These are phyloP conservation scores for Lamproptera curius DNA, from an alignment of 2,888 invertebrate species.

Conservation along the genomic window DNA sequence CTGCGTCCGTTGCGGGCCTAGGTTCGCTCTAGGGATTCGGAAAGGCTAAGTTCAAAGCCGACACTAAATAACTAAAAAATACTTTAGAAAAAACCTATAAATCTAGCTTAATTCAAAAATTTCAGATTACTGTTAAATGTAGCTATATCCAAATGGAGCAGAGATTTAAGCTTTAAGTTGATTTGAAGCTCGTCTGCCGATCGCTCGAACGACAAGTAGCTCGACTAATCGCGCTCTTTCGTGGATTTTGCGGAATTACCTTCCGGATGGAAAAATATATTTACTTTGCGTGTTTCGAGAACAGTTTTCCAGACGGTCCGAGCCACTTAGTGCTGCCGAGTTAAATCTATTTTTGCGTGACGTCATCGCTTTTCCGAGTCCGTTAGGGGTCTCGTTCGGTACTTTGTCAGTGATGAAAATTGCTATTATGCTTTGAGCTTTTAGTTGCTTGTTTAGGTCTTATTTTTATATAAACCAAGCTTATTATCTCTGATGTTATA, in stretches of 20 bases:
- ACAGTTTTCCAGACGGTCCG: slow-evolving; percentile 16
- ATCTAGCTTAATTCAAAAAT: no score
- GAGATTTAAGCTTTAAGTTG: no score
- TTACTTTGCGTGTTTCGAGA: slow-evolving; percentile 9
- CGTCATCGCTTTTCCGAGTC: neutral
- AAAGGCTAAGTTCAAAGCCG: no score
- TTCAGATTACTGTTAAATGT: no score
- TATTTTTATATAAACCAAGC: no score
- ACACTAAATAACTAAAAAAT: no score
- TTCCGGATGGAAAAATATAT: slow-evolving; percentile 8
- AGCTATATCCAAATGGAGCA: no score
- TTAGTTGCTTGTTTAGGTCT: no score
- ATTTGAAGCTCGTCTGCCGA: no score
- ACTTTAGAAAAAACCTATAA: no score
- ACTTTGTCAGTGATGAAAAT: neutral
- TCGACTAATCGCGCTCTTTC: neutral
- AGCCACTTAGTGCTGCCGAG: slow-evolving; percentile 8
- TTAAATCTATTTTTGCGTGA: slow-evolving; percentile 2
- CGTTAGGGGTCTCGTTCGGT: neutral
- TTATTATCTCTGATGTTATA: no score
- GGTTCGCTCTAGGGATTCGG: neutral
- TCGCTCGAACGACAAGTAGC: neutral
- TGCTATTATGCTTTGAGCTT: no score
- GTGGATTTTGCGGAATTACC: slow-evolving; percentile 3
- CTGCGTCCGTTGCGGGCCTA: neutral